Evolutionary conservation across 2,113 vertebrate genomes (phyloP).

Genomic region (Gnathonemus longibarbis): DNA sequence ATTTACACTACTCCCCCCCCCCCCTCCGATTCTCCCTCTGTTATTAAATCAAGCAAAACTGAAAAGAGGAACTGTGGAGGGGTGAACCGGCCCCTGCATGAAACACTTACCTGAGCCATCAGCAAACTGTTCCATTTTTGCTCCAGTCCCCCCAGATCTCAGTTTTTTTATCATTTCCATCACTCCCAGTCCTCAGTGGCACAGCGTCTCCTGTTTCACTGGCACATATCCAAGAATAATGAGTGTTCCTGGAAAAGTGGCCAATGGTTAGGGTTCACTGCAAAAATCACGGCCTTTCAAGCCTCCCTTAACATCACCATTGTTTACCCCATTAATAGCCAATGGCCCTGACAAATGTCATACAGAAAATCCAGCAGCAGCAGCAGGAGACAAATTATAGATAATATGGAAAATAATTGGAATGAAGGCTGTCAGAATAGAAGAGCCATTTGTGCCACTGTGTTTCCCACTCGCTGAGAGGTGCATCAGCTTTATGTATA

Average conservation of each 20-base stretch:
- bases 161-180: conserved; percentile 29
- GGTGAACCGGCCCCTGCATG: conserved; percentile 15
- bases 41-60: conserved; percentile 30
- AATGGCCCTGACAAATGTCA: conserved; percentile 21
- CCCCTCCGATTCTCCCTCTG: conserved; percentile 7
- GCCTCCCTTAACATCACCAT: conserved; percentile 30
- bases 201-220: conserved; percentile 9
- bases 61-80: conserved; percentile 19
- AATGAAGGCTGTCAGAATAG: conserved; percentile 25
- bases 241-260: conserved; percentile 37
- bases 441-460: conserved; percentile 1
- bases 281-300: conserved; percentile 28
- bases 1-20: background rate
- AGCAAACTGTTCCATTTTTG: conserved; percentile 7
- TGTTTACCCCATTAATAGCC: conserved; percentile 24
- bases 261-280: conserved; percentile 34
- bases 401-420: conserved; percentile 21
- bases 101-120: conserved; percentile 37
- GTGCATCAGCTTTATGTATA: background rate
- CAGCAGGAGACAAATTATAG: conserved; percentile 23
- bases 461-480: conserved; percentile 4
- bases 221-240: conserved; percentile 36
- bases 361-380: conserved; percentile 22
- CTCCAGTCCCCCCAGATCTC: conserved; percentile 25
- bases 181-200: conserved; percentile 15